These are phyloP conservation scores for Nesoenas mayeri DNA, from an alignment of 2,113 vertebrate species.

Conservation along the genomic window DNA sequence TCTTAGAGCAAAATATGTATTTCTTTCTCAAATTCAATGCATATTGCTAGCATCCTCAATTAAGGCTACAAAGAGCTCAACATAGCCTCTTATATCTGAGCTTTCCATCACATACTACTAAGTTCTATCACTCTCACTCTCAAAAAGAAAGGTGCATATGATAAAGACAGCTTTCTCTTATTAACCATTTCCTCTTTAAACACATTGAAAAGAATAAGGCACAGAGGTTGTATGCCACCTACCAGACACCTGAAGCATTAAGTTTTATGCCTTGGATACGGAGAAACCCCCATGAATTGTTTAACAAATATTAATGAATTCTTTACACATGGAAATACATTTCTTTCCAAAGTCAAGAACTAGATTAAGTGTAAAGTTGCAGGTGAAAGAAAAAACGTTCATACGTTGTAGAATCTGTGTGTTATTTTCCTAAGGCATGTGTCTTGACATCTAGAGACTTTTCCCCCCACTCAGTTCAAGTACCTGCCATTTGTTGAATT, in stretches of 20 bases:
- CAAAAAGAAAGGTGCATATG: neutral
- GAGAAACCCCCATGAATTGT: neutral
- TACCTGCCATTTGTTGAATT: neutral
- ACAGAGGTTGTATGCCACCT: neutral
- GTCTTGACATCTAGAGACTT: neutral
- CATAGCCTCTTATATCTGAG: neutral
- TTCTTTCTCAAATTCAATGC: neutral
- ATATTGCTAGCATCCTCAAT: neutral
- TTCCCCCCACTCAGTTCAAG: neutral
- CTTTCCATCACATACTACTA: neutral
- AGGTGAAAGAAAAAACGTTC: neutral
- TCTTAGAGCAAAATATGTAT: neutral
- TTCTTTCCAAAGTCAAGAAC: neutral
- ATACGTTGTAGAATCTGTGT: neutral
- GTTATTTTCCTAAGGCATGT: neutral
- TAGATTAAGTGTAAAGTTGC: neutral
- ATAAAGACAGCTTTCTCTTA: neutral
- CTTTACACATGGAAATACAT: neutral
- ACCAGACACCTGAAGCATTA: neutral
- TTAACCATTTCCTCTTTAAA: neutral
- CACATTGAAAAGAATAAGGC: neutral
- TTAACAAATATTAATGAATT: neutral
- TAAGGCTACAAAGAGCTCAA: neutral
- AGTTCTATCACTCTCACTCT: neutral
- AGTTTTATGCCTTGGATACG: neutral